Evolutionary conservation across 2,797 vertebrate genomes (phyloP), one percentile per base, ranked within the genome.

Genomic region (Myotis vivesi): DNA sequence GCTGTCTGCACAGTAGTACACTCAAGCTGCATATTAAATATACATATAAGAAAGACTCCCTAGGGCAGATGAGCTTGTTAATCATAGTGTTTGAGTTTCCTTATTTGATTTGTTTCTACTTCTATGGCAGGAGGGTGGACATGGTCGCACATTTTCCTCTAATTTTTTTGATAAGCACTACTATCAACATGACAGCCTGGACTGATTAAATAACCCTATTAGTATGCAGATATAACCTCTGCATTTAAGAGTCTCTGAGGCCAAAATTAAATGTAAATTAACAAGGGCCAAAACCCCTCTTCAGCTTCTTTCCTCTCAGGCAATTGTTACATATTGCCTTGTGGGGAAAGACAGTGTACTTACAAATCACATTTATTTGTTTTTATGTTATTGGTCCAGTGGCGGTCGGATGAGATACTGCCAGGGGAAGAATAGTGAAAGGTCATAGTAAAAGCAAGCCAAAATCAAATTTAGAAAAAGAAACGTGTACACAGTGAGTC

Each of bases 241-340:
- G 95, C 73, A 89, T 97, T 95, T 96, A 93, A 96, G 87, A 94
- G 80, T 64, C 91, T 94, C 89, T 90, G 82, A 93, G 72, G 55
- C 92, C 96, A 95, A 97, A 97, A 97, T 97, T 97, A 97, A 97
- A 97, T 97, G 96, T 95, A 97, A 97, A 97, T 97, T 92, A 96
- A 85, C 71, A 82, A 59, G 92, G 55, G 23, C 25, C 46, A 38
- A 87, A 95, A 91, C 20, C 90, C 16, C 13, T 91, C 46, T 90
- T 87, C 85, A 87, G 76, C 49, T 92, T 75, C 41, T 92, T 90
- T 93, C 57, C 19, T 85, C 59, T 89, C 51, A 81, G 62, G 44
- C n/a, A 92, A 76, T 94, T 82, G 85, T n/a, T 41, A 66, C 13
- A 82, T 41, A 79, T 53, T 77, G 83, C 49, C 95, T 72, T 82